Percentiles rank a stretch among this genome's conserved stretches.
phyloP scores from a whole-genome alignment of 92 coral and sea anemone genomes.

The Galaxea fascicularis region DNA sequence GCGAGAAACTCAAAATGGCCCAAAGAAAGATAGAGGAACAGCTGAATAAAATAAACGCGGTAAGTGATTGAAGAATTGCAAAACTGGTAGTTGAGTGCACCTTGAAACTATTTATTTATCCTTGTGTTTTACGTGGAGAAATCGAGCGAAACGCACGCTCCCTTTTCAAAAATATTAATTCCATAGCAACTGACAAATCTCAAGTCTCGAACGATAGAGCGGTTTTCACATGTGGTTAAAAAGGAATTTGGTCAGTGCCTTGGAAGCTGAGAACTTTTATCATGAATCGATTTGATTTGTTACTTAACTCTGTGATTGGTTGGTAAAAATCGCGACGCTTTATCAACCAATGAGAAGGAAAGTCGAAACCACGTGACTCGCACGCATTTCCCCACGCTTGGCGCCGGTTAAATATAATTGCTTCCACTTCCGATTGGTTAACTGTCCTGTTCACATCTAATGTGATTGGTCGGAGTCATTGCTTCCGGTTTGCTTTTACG shows the following conservation, averaged over 20 bases:
- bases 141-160: too few species aligned
- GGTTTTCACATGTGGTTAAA: not conserved
- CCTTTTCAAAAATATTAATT: too few species aligned
- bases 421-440: too few species aligned
- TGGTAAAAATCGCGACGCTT: not conserved
- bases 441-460: too few species aligned
- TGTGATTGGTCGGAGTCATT: too few species aligned
- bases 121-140: too few species aligned
- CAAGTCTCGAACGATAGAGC: not conserved
- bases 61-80: slow-evolving; percentile 22
- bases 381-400: not conserved
- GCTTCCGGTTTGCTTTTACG: not conserved
- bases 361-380: too few species aligned
- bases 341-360: not conserved
- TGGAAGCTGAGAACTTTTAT: too few species aligned
- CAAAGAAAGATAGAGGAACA: slow-evolving; percentile 97
- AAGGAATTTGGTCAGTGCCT: not conserved
- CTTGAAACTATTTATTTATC: too few species aligned
- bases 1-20: slow-evolving; percentile 94
- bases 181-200: too few species aligned
- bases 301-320: not conserved
- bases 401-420: too few species aligned
- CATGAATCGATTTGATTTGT: not conserved
- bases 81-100: not conserved
- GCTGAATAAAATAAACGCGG: slow-evolving; percentile 92